A percentile compares a stretch with the other conserved stretches of the same genome.
These are phyloP conservation scores for Agrochola lychnidis DNA, from an alignment of 2,888 invertebrate species.

Conservation along the genomic window DNA sequence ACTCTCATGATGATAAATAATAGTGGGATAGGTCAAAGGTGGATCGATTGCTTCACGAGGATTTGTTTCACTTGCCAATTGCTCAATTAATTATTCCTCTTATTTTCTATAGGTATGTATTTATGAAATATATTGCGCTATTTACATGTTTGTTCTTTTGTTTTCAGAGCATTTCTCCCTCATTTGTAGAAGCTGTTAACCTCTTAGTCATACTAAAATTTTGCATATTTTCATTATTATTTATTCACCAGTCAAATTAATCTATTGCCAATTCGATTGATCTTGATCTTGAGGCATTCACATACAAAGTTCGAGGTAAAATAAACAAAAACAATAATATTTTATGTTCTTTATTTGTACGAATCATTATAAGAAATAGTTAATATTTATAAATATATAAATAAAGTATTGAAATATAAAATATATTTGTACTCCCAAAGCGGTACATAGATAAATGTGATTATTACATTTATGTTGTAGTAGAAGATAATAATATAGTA, in stretches of 20 bases:
- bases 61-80: not conserved
- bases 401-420: constrained; percentile 29
- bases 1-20: not conserved
- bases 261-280: not conserved
- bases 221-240: not conserved
- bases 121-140: not conserved
- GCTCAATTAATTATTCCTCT: not conserved
- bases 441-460: constrained; percentile 22
- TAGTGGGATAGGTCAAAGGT: not conserved
- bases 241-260: not conserved
- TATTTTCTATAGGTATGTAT: not conserved
- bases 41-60: not conserved
- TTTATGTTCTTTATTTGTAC: constrained; percentile 89
- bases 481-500: not conserved
- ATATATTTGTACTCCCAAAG: constrained; percentile 48
- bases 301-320: not conserved
- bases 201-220: not conserved
- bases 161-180: not conserved
- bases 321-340: constrained; percentile 52
- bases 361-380: constrained; percentile 73
- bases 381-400: constrained; percentile 50
- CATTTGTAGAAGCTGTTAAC: not conserved
- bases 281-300: not conserved
- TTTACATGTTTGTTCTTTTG: not conserved
- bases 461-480: not conserved